phyloP scores from a whole-genome alignment of 2,888 invertebrate species.

The Bembecia ichneumoniformis region DNA sequence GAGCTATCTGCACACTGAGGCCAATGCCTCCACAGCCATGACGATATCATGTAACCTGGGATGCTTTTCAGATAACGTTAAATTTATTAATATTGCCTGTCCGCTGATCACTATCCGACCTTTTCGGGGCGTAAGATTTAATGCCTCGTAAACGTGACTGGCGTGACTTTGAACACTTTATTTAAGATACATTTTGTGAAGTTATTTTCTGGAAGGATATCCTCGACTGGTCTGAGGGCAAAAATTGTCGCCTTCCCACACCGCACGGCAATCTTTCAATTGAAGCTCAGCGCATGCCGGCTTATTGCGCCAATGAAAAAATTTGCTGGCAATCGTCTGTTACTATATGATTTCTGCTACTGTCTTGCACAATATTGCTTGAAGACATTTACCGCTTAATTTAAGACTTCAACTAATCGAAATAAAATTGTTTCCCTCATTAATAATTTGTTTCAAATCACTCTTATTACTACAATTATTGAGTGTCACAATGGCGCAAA shows the following conservation, averaged over 20 bases:
- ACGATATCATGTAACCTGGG: not conserved
- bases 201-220: conserved; percentile 70
- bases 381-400: conserved; percentile 8
- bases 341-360: conserved; percentile 11
- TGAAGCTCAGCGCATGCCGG: conserved; percentile 51
- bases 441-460: too few relatives aligned
- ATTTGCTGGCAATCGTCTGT: conserved; percentile 40
- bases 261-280: conserved; percentile 60
- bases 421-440: too few relatives aligned
- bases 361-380: conserved; percentile 6
- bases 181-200: conserved; percentile 29
- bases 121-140: not conserved
- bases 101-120: not conserved
- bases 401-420: too few relatives aligned
- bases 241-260: conserved; percentile 63
- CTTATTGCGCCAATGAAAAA: conserved; percentile 69
- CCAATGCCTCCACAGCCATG: conserved; percentile 31
- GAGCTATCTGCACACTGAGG: conserved; percentile 19
- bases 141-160: not conserved
- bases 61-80: conserved; percentile 27
- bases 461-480: too few relatives aligned
- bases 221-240: conserved; percentile 53
- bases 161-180: conserved; percentile 5
- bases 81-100: conserved; percentile 22
- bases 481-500: too few relatives aligned